These are phyloP conservation scores for Aphelenchoides fujianensis DNA, from an alignment of 1,140 invertebrate genomes.

Conservation along the genomic window DNA sequence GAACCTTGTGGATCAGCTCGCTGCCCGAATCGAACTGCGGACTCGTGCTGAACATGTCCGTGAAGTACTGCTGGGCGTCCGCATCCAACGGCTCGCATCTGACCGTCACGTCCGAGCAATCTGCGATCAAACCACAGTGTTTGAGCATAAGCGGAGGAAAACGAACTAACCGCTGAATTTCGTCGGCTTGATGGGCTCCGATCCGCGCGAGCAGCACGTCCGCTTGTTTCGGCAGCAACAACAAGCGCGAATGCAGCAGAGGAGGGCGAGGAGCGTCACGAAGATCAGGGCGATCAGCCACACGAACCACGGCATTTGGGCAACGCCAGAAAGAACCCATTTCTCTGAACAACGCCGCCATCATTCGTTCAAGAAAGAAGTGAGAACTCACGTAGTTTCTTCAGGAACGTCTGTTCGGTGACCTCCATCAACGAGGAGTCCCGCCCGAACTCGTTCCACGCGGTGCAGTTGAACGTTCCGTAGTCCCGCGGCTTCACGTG, in stretches of 20 bases:
- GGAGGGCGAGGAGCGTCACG: background rate
- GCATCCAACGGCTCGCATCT: slow-evolving; percentile 10
- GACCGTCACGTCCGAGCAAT: slow-evolving; percentile 19
- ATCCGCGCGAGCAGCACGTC: background rate
- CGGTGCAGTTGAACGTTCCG: slow-evolving; percentile 48
- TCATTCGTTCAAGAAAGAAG: slow-evolving; percentile 15
- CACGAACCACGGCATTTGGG: slow-evolving; percentile 20
- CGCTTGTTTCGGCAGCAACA: slow-evolving; percentile 12
- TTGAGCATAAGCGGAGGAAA: background rate
- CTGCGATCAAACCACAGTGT: background rate
- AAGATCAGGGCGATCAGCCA: slow-evolving; percentile 25
- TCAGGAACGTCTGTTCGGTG: slow-evolving; percentile 20
- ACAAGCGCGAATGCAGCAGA: slow-evolving; percentile 8
- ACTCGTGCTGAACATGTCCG: slow-evolving; percentile 11
- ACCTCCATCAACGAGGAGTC: slow-evolving; percentile 33
- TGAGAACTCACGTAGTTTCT: slow-evolving; percentile 13
- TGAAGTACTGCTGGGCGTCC: slow-evolving; percentile 17
- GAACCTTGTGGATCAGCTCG: background rate
- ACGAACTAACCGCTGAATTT: slow-evolving; percentile 22
- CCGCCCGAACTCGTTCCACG: slow-evolving; percentile 43
- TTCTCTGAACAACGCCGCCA: slow-evolving; percentile 24
- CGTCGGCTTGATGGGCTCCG: slow-evolving; percentile 11
- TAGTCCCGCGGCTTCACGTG: slow-evolving; percentile 39
- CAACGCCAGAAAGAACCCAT: slow-evolving; percentile 11
- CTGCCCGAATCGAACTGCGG: slow-evolving; percentile 2